Base-by-base conservation (phyloP, 2,797 vertebrate genomes). In the Pangasius macronema region DNA sequence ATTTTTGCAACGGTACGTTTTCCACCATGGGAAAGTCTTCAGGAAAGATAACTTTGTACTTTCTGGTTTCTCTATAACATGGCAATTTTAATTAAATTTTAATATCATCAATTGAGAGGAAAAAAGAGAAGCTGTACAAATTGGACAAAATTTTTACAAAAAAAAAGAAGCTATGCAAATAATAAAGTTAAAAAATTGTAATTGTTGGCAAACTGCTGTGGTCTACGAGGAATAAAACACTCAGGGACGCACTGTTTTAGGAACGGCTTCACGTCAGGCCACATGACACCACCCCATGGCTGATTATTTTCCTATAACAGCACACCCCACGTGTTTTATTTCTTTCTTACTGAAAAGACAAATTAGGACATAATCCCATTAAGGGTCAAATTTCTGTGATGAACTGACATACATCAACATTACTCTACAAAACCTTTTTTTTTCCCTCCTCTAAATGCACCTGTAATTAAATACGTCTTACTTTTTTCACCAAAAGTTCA, bases 401-500 rank as follows among this genome's bases (percentile, higher is more conserved):
- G 49, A 49, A 39, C 77, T 27, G 6, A 6, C 30, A 39, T 13
- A 24, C 55, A 59, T 59, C 53, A 59, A 24, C 20, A 81, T 27
- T 81, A 39, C 5, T 39, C 20, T 27, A 10, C 30, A 42, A 27
- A 61, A 39, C 33, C 20, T 59, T 59, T 59, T 36, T 36, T 80
- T 36, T 24, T 2, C 11, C 3, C 14, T 2, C 11, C 3, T 53
- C 24, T 63, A 11, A 59, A 57, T 49, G 63, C 84, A 63, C 39
- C 59, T 85, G 79, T 77, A 68, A 88, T 82, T 3, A 82, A 14
- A 87, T 39, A 68, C 13, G 2, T 30, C 67, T 2, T 16, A n/a
- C 33, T 70, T 84, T 39, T 87, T n/a, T 73, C 57, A 63, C 16
- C 30, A 39, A 42, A 85, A n/a, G 24, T 65, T 63, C 75, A 85